Evolutionary conservation across 2,888 invertebrate species (phyloP).

Genomic region (Pycnomerus fuliginosus): DNA sequence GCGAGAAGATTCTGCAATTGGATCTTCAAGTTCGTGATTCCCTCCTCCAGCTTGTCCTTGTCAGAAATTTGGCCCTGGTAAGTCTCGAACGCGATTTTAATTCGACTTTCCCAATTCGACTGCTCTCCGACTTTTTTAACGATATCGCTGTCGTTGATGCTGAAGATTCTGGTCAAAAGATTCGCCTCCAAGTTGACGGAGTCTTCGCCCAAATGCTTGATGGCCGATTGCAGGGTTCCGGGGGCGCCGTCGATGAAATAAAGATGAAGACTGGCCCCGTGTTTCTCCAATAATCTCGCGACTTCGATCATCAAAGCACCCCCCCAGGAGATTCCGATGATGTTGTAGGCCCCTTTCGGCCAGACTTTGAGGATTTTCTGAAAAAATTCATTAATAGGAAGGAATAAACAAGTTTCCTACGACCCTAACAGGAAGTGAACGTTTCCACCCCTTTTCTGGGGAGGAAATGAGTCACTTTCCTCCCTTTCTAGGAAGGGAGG

Average conservation of each 20-base stretch:
- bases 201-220: conserved; percentile 53
- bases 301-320: conserved; percentile 78
- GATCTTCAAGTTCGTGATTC: conserved; percentile 38
- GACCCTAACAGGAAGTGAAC: too few species aligned
- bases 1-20: conserved; percentile 34
- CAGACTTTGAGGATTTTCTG: conserved; percentile 64
- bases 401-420: too few species aligned
- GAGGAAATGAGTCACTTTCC: too few species aligned
- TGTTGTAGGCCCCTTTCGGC: conserved; percentile 65
- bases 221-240: conserved; percentile 62
- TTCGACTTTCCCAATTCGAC: conserved; percentile 37
- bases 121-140: conserved; percentile 36
- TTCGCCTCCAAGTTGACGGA: conserved; percentile 53
- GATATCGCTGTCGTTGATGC: conserved; percentile 48
- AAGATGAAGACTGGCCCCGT: conserved; percentile 63
- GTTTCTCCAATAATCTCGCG: conserved; percentile 68
- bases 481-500: too few species aligned
- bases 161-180: conserved; percentile 59
- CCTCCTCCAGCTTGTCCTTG: conserved; percentile 30
- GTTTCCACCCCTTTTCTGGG: too few species aligned
- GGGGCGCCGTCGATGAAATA: conserved; percentile 84
- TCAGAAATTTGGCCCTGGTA: conserved; percentile 33
- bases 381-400: too few species aligned
- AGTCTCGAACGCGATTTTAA: conserved; percentile 36
- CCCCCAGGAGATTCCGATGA: conserved; percentile 91